A percentile compares a stretch with the other conserved stretches of the same genome.
Evolutionary conservation across 2,113 vertebrate species (phyloP).

Genomic region (Clarias batrachus): DNA sequence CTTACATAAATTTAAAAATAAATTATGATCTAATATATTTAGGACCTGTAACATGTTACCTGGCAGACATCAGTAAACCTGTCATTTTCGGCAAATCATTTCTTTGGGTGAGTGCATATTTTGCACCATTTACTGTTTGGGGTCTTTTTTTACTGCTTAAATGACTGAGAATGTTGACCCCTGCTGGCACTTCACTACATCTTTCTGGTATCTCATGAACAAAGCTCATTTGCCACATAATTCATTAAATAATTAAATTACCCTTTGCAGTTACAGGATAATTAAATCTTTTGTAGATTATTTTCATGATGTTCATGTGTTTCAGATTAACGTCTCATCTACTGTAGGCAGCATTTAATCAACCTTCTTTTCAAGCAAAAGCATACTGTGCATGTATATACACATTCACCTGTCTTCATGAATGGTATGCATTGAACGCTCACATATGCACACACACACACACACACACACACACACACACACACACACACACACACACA

Average conservation of each 20-base stretch:
- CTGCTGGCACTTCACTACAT: not conserved
- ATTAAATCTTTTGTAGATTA: conserved; percentile 38
- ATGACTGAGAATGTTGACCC: not conserved
- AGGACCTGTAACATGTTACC: not conserved
- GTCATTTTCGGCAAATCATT: not conserved
- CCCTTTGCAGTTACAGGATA: conserved; percentile 22
- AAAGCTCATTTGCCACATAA: conserved; percentile 33
- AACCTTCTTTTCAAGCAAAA: conserved; percentile 23
- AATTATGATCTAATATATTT: not conserved
- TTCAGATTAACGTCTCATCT: conserved; percentile 55
- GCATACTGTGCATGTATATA: conserved; percentile 31
- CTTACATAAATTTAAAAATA: too few relatives aligned
- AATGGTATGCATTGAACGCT: conserved; percentile 65
- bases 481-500: conserved; percentile 3
- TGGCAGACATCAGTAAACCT: not conserved
- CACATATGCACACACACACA: not conserved
- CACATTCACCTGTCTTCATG: conserved; percentile 59
- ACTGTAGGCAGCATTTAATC: conserved; percentile 59
- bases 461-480: conserved; percentile 1
- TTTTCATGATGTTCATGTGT: conserved; percentile 40
- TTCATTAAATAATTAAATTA: conserved; percentile 15
- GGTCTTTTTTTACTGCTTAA: not conserved
- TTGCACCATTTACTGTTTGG: not conserved
- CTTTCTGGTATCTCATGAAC: not conserved
- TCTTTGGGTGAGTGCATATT: not conserved